These are phyloP conservation scores for Sinelater perroti DNA, from an alignment of 2,888 invertebrate species.

Conservation along the genomic window DNA sequence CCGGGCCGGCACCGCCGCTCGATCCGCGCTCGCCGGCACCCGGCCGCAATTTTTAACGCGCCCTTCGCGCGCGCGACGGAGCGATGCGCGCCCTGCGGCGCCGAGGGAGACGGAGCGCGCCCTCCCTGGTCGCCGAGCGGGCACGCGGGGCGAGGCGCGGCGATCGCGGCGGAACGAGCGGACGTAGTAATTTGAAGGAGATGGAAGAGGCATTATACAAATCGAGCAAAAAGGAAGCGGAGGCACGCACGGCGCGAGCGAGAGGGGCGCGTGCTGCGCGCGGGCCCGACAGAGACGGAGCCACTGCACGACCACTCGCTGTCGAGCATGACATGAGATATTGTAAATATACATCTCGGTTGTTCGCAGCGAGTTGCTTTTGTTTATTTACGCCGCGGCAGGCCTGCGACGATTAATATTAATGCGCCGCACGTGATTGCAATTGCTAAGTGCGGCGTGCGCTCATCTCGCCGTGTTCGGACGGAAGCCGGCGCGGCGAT, in stretches of 20 bases:
- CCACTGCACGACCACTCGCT: conserved; percentile 29
- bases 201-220: conserved; percentile 34
- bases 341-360: conserved; percentile 43
- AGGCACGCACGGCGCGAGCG: conserved; percentile 22
- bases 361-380: conserved; percentile 39
- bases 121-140: conserved; percentile 27
- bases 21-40: conserved; percentile 24
- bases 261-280: background rate
- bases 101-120: conserved; percentile 18
- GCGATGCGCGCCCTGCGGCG: background rate
- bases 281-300: conserved; percentile 14
- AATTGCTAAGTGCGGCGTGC: background rate
- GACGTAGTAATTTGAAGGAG: conserved; percentile 39
- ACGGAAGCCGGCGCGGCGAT: background rate
- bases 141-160: conserved; percentile 25
- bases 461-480: background rate
- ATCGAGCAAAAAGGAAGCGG: conserved; percentile 34
- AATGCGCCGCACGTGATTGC: conserved; percentile 28
- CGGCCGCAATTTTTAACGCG: conserved; percentile 40
- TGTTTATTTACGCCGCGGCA: conserved; percentile 40
- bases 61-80: conserved; percentile 30
- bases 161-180: conserved; percentile 30
- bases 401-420: conserved; percentile 32
- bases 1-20: background rate
- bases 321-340: conserved; percentile 39